Evolutionary conservation across 2,113 vertebrate species (phyloP).

Genomic region (Eclectus roratus): DNA sequence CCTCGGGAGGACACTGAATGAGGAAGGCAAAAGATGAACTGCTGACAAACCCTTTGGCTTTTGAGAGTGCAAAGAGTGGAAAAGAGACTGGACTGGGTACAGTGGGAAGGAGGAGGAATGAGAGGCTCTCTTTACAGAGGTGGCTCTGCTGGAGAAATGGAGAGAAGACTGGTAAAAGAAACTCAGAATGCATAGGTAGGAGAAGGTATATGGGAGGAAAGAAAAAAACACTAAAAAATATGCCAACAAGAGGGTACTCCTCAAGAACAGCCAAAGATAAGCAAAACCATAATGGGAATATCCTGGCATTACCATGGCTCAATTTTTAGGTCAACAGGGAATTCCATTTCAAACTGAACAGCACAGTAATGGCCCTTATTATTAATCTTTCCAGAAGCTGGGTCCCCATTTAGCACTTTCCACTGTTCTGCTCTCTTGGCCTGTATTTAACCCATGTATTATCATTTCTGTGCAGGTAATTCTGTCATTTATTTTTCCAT

Average conservation of each 20-base stretch:
- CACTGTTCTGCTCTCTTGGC: background rate
- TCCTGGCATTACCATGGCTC: background rate
- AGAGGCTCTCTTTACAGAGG: background rate
- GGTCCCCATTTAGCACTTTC: slow-evolving; percentile 1
- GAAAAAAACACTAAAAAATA: background rate
- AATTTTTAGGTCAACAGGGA: background rate
- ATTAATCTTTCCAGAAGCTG: slow-evolving; percentile 11
- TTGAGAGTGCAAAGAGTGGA: background rate
- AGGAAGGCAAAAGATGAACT: background rate
- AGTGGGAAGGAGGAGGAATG: background rate
- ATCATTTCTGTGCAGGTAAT: background rate
- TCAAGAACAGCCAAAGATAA: background rate
- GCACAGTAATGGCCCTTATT: background rate
- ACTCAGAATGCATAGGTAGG: background rate
- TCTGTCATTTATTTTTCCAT: slow-evolving; percentile 26
- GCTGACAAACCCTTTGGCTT: background rate
- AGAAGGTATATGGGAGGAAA: background rate
- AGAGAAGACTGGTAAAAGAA: background rate
- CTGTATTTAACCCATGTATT: slow-evolving; percentile 34
- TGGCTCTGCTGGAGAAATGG: background rate
- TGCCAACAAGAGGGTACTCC: background rate
- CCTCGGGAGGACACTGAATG: background rate
- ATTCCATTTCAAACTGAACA: background rate
- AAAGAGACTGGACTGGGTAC: background rate
- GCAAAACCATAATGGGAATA: background rate